phyloP scores from a whole-genome alignment of 2,113 vertebrate species.

The Corythoichthys intestinalis region DNA sequence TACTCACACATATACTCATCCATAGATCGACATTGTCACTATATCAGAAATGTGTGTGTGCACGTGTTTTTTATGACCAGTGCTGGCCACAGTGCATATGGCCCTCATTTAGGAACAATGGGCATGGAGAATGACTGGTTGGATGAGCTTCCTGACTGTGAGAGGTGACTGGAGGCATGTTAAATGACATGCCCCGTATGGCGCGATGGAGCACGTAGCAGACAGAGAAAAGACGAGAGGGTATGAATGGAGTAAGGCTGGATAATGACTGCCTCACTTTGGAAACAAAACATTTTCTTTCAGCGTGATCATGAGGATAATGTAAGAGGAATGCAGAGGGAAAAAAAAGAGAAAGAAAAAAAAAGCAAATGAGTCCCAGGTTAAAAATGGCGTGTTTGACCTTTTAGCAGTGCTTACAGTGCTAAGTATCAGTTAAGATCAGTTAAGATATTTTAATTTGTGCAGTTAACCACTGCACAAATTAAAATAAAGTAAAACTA shows the following conservation, averaged over 20 bases:
- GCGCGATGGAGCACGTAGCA: slow-evolving; percentile 45
- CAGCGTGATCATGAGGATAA: neutral
- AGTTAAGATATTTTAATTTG: neutral
- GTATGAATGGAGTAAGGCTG: slow-evolving; percentile 21
- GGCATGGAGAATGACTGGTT: slow-evolving; percentile 61
- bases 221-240: slow-evolving; percentile 21
- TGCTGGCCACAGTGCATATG: slow-evolving; percentile 67
- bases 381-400: neutral
- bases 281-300: slow-evolving; percentile 28
- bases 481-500: neutral
- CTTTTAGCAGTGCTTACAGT: too few relatives aligned
- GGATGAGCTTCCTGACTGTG: slow-evolving; percentile 64
- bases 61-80: slow-evolving; percentile 51
- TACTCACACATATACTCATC: slow-evolving; percentile 20
- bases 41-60: slow-evolving; percentile 23
- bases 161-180: slow-evolving; percentile 66
- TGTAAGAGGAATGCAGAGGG: slow-evolving; percentile 4
- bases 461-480: neutral
- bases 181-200: slow-evolving; percentile 67
- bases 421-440: too few relatives aligned
- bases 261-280: slow-evolving; percentile 25
- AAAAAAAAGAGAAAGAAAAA: neutral
- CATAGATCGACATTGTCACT: slow-evolving; percentile 32
- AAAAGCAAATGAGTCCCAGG: neutral
- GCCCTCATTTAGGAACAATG: slow-evolving; percentile 70